phyloP scores from a whole-genome alignment of 1,140 invertebrate species.

The Papilio dardanus region DNA sequence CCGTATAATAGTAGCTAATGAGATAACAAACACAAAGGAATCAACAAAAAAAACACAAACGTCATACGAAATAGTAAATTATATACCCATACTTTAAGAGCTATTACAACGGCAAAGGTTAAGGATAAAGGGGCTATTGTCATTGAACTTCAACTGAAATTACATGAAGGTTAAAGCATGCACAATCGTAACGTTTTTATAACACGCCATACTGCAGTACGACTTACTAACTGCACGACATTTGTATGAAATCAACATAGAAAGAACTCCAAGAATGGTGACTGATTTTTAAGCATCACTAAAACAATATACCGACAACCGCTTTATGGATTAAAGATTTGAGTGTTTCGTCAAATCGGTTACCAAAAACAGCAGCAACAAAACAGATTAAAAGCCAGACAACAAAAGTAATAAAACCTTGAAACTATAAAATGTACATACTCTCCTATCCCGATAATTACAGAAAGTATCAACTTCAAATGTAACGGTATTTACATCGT shows the following conservation, averaged over 20 bases:
- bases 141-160: slow-evolving; percentile 11
- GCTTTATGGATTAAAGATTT: background rate
- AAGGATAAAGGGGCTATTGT: background rate
- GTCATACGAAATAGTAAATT: background rate
- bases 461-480: background rate
- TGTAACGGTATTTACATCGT: background rate
- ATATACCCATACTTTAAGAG: background rate
- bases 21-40: background rate
- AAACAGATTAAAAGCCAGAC: too few relatives aligned
- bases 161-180: slow-evolving; percentile 9
- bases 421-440: too few relatives aligned
- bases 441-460: background rate
- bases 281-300: background rate
- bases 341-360: background rate
- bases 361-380: too few relatives aligned
- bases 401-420: too few relatives aligned
- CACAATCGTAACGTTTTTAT: slow-evolving; percentile 14
- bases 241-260: too few relatives aligned
- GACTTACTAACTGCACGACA: background rate
- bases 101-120: slow-evolving; percentile 8
- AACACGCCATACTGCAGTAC: background rate
- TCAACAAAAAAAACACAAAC: background rate
- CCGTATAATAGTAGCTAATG: background rate
- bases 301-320: background rate
- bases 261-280: too few relatives aligned